Percentiles rank a stretch among this genome's conserved stretches.
These are phyloP conservation scores for Drosophila lowei DNA, from an alignment of 1,140 invertebrate genomes.

Conservation along the genomic window DNA sequence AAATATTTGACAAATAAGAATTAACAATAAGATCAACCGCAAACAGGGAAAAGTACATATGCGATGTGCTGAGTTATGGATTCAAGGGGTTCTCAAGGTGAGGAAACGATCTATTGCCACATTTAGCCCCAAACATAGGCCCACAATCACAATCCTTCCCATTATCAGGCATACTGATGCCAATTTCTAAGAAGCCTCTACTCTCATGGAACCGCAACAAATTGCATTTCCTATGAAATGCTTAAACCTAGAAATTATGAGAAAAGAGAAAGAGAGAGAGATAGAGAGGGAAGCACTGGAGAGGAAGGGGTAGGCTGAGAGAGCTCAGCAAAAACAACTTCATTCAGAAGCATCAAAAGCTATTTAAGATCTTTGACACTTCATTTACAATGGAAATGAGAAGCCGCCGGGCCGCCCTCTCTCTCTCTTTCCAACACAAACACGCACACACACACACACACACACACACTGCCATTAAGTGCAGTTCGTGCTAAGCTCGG, in stretches of 20 bases:
- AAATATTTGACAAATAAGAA: slow-evolving; percentile 69
- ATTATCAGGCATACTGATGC: background rate
- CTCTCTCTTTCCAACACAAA: background rate
- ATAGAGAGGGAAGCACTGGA: slow-evolving; percentile 18
- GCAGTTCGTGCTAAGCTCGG: slow-evolving; percentile 69
- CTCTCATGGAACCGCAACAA: slow-evolving; percentile 25
- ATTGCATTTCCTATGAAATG: slow-evolving; percentile 55
- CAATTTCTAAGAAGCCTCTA: slow-evolving; percentile 41
- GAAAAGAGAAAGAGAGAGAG: background rate
- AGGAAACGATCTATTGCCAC: background rate
- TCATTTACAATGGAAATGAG: slow-evolving; percentile 81
- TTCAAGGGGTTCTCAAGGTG: slow-evolving; percentile 23
- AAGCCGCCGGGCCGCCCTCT: slow-evolving; percentile 22
- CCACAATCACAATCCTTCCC: slow-evolving; percentile 1
- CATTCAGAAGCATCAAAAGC: slow-evolving; percentile 80
- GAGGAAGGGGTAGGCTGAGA: slow-evolving; percentile 27
- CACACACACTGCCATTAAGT: slow-evolving; percentile 28
- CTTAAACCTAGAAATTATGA: slow-evolving; percentile 46
- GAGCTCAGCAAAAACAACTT: slow-evolving; percentile 66
- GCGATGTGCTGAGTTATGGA: slow-evolving; percentile 2
- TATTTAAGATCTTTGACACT: slow-evolving; percentile 82
- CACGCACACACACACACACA: slow-evolving; percentile 14
- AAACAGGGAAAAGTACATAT: slow-evolving; percentile 34
- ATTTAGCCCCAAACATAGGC: slow-evolving; percentile 5
- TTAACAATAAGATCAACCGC: slow-evolving; percentile 58